Evolutionary conservation across 2,113 vertebrate species (phyloP), one percentile per base, ranked within the genome.

Genomic region (Rhinichthys klamathensis): DNA sequence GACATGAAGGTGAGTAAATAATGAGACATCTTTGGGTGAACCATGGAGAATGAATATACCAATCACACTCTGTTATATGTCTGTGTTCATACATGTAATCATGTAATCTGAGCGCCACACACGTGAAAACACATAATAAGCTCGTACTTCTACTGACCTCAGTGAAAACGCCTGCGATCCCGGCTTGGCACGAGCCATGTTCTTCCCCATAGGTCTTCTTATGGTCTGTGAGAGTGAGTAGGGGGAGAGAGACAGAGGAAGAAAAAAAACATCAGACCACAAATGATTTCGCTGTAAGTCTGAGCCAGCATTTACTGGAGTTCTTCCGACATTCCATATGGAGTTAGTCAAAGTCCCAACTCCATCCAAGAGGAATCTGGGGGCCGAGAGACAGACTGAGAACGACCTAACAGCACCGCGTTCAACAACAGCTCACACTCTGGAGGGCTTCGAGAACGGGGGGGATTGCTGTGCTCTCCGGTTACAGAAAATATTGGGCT

Each of bases 121-220:
- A 79, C 25, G 49, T 83, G 61, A 18, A 15, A 84, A 77, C 76
- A 23, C 13, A 73, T 8, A 87, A 91, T 60, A 87, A 88, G 89
- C 87, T 86, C 87, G 30, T 2, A 6, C 6, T 58, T 44, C 69
- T 9, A 95, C 97, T 94, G 93, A 99, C 98, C 97, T 98, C 96
- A 0, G 94, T 96, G 91, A 99, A 98, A 93, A 97, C 96, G 89
- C 97, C 97, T 0, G 98, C 96, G 2, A 98, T 99, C 79, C 98
- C 98, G 0, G 98, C 98, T 93, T 99, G 98, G 95, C 98, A 99
- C 0, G 98, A 99, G 90, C 98, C 98, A 0, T 99, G 98, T 89
- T 99, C 98, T 90, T 99, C 98, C 9, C 98, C 98, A 3, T 99
- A 99, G 89, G 96, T 99, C 95, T 97, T 98, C 95, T 99, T 99